Conservation (phyloP, 2,797 vertebrate species). For the Coccyzus lansbergi region DNA sequence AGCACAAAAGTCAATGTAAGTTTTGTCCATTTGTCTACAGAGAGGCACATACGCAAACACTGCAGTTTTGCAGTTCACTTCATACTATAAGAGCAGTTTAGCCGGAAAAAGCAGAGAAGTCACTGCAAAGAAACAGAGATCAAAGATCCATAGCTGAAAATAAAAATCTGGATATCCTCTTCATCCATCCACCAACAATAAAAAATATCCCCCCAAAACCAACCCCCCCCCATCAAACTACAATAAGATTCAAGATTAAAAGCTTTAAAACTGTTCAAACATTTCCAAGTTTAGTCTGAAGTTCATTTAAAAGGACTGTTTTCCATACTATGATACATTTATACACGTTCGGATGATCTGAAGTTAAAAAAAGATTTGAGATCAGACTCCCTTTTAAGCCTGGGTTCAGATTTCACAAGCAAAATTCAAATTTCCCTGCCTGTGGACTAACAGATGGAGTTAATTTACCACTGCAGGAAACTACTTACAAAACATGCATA, state of each 20-base stretch:
- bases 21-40: not conserved
- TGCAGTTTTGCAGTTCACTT: not conserved
- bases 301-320: not conserved
- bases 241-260: constrained; percentile 13
- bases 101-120: not conserved
- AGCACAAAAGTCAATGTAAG: not conserved
- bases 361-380: constrained; percentile 31
- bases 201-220: constrained; percentile 28
- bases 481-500: not conserved
- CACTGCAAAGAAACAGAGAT: not conserved
- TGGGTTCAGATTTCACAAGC: constrained; percentile 44
- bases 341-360: constrained; percentile 7
- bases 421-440: constrained; percentile 29
- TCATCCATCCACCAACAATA: not conserved
- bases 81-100: not conserved
- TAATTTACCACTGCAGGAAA: constrained; percentile 23
- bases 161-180: constrained; percentile 13
- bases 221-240: not conserved
- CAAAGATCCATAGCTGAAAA: constrained; percentile 6
- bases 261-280: not conserved
- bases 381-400: constrained; percentile 6
- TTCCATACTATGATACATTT: not conserved
- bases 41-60: not conserved
- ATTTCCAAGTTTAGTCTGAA: constrained; percentile 36
- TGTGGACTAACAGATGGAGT: constrained; percentile 51